Percentiles rank a stretch among this genome's conserved stretches.
phyloP scores from a whole-genome alignment of 2,113 vertebrate species.

The Calonectris borealis region DNA sequence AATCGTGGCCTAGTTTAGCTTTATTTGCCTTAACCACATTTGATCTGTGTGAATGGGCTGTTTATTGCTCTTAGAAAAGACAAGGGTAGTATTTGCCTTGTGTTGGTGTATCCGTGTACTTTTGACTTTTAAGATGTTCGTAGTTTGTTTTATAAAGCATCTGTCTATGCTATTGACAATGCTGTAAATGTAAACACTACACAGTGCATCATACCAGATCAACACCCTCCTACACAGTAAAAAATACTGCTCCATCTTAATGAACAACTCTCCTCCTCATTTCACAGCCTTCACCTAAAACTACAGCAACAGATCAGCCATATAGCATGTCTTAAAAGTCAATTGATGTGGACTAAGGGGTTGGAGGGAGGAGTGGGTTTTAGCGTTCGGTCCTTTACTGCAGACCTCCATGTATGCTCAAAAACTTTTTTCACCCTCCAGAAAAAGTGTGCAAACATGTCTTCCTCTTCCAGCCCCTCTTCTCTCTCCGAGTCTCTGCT shows the following conservation, averaged over 20 bases:
- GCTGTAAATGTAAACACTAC: not conserved
- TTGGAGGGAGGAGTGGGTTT: not conserved
- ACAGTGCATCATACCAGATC: not conserved
- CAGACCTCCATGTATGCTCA: not conserved
- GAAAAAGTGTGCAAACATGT: not conserved
- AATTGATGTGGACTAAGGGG: not conserved
- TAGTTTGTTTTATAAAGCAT: conserved; percentile 12
- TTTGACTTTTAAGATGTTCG: not conserved
- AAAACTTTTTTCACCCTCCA: not conserved
- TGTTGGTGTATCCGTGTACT: not conserved
- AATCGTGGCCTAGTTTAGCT: not conserved
- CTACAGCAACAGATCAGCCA: not conserved
- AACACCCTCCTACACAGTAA: not conserved
- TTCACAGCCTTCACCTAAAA: not conserved
- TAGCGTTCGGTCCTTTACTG: not conserved
- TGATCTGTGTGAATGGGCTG: not conserved
- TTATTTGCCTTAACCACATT: conserved; percentile 22
- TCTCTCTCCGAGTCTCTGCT: not conserved
- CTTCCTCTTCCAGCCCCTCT: not conserved
- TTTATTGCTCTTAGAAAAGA: conserved; percentile 8
- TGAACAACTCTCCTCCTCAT: not conserved
- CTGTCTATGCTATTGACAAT: not conserved
- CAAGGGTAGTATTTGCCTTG: not conserved
- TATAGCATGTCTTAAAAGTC: not conserved
- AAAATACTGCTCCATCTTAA: not conserved